Conservation (phyloP, 2,888 invertebrate species). For the Luperina nickerlii region DNA sequence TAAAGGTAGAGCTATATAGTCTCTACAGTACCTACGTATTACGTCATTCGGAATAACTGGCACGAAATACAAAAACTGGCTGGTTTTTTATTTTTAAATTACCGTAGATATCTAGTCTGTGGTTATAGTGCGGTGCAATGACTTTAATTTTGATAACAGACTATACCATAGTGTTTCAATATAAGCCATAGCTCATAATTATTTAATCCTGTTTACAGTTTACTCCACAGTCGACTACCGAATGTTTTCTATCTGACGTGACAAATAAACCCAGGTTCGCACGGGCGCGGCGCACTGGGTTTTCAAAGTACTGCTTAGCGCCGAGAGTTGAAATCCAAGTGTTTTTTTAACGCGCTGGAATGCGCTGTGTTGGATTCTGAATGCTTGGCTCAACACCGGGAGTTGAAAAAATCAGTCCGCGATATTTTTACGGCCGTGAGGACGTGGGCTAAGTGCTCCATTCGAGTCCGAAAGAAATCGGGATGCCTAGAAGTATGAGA, state of each 20-base stretch:
- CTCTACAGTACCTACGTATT: too few relatives aligned
- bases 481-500: background rate
- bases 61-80: background rate
- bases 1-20: too few relatives aligned
- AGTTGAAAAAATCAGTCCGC: background rate
- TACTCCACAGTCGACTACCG: background rate
- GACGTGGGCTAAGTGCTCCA: too few relatives aligned
- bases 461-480: background rate
- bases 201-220: constrained; percentile 1
- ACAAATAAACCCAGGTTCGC: background rate
- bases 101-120: background rate
- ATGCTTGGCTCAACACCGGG: too few relatives aligned
- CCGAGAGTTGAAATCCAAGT: background rate
- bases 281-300: background rate
- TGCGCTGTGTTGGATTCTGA: too few relatives aligned
- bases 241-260: background rate
- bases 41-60: too few relatives aligned
- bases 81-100: background rate
- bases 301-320: background rate
- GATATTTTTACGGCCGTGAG: background rate
- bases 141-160: constrained; percentile 2
- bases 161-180: background rate
- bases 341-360: too few relatives aligned
- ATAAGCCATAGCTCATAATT: background rate
- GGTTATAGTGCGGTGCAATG: background rate